Evolutionary conservation across 2,888 invertebrate genomes (phyloP), one percentile per base, ranked within the genome.

Genomic region (Agrotis ipsilon): DNA sequence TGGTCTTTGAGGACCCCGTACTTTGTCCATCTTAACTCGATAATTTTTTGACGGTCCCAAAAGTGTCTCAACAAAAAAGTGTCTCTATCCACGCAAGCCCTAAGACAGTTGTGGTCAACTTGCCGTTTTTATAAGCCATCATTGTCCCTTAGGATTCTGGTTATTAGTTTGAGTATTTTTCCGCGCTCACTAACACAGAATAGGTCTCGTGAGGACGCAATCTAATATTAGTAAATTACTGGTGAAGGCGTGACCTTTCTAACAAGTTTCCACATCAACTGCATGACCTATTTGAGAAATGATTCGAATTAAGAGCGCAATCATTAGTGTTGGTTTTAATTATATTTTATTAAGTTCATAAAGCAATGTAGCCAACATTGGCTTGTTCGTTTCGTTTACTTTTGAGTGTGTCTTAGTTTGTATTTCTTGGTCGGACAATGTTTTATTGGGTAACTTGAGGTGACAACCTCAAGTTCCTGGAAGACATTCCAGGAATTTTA

Each of bases 221-320:
- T 60, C 76, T 66, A 69, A 75, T 69, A 67, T 58, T 43, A 70
- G 66, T 71, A 67, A 78, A 71, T 59, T 54, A 64, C 52, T 65
- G 9, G 48, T 62, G 55, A 65, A 79, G 52, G 52, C 57, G 49
- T 66, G 65, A 75, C 65, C 61, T 75, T 75, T 66, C 57, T 16
- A 64, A 14, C 39, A 14, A 54, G 58, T 64, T 62, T 60, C 51
- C 16, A 55, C 24, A 64, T 62, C 63, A 66, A 60, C 54, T 55
- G 52, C 68, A 59, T 69, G 65, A 75, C 76, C 65, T 80, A 78
- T 58, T 75, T 65, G 64, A 60, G 49, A 59, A 68, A 77, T 63
- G 51, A 65, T 67, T 72, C 63, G 49, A 66, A 67, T 72, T 67
- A 73, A 55, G 66, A 76, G n/a, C 58, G 54, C 49, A 74, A 58